Evolutionary conservation across 2,113 vertebrate genomes (phyloP).

Genomic region (Psittacula cyanocephala): DNA sequence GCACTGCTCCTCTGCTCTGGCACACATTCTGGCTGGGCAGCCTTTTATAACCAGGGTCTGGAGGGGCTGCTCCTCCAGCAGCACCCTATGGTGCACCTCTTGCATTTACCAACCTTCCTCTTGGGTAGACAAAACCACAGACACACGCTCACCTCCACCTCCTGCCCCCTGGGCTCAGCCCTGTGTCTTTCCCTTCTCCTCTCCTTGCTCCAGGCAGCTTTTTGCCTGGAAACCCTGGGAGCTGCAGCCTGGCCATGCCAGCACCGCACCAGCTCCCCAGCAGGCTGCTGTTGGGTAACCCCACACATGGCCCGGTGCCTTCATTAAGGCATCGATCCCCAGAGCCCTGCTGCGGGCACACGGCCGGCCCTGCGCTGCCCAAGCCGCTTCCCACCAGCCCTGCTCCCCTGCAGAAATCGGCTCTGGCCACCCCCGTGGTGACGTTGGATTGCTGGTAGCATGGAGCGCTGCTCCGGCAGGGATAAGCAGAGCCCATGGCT

Average conservation of each 20-base stretch:
- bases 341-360: accelerated
- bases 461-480: accelerated
- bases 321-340: background rate
- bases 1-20: background rate
- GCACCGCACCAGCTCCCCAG: background rate
- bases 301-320: background rate
- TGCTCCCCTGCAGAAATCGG: background rate
- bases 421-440: background rate
- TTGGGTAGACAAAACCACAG: background rate
- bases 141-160: background rate
- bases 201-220: background rate
- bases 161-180: background rate
- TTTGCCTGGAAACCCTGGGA: background rate
- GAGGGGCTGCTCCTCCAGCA: background rate
- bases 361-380: background rate
- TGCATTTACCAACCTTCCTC: background rate
- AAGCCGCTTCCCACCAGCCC: background rate
- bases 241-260: accelerated
- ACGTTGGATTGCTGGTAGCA: background rate
- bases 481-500: background rate
- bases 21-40: accelerated
- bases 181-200: background rate
- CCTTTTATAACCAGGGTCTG: background rate
- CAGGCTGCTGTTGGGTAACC: accelerated
- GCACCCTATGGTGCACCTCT: background rate